Percentiles rank a stretch among this genome's conserved stretches.
phyloP scores from a whole-genome alignment of 1,140 invertebrate species.

The Drosophila ananassae region DNA sequence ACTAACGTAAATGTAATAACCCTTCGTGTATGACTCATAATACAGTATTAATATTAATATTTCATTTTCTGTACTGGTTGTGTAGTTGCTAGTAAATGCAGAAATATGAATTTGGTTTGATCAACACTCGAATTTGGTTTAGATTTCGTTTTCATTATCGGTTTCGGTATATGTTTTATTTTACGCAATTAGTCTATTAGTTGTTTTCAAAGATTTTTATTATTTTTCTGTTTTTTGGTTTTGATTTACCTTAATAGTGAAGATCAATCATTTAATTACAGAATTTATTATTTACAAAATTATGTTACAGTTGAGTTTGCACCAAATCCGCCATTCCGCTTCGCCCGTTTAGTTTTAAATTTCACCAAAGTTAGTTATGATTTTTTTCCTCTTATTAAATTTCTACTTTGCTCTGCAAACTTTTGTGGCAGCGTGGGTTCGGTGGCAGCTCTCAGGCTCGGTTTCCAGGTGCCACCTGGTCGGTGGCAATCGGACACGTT shows the following conservation, averaged over 20 bases:
- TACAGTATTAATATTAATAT: slow-evolving; percentile 56
- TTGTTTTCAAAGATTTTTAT: slow-evolving; percentile 37
- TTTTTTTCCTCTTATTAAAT: slow-evolving; percentile 40
- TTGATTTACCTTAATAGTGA: slow-evolving; percentile 10
- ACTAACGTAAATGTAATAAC: slow-evolving; percentile 79
- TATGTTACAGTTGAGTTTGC: slow-evolving; percentile 68
- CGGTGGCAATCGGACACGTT: slow-evolving; percentile 58
- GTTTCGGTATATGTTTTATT: slow-evolving; percentile 59
- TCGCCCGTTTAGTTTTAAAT: slow-evolving; percentile 52
- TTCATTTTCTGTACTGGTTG: slow-evolving; percentile 42
- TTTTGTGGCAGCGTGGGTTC: slow-evolving; percentile 33
- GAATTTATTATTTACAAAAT: slow-evolving; percentile 75
- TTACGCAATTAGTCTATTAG: slow-evolving; percentile 78
- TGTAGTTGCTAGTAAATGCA: slow-evolving; percentile 82
- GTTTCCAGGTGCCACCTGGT: slow-evolving; percentile 54
- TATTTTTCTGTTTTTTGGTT: not conserved
- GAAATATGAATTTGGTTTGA: slow-evolving; percentile 76
- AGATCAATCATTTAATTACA: slow-evolving; percentile 66
- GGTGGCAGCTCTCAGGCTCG: slow-evolving; percentile 10
- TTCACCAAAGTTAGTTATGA: slow-evolving; percentile 68
- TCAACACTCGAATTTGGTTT: slow-evolving; percentile 60
- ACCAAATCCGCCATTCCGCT: slow-evolving; percentile 2
- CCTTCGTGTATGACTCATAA: slow-evolving; percentile 43
- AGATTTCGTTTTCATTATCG: slow-evolving; percentile 3
- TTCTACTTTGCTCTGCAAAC: slow-evolving; percentile 33